Percentiles rank a stretch among this genome's conserved stretches.
Conservation (phyloP, 2,113 vertebrate genomes). For the Uria lomvia region DNA sequence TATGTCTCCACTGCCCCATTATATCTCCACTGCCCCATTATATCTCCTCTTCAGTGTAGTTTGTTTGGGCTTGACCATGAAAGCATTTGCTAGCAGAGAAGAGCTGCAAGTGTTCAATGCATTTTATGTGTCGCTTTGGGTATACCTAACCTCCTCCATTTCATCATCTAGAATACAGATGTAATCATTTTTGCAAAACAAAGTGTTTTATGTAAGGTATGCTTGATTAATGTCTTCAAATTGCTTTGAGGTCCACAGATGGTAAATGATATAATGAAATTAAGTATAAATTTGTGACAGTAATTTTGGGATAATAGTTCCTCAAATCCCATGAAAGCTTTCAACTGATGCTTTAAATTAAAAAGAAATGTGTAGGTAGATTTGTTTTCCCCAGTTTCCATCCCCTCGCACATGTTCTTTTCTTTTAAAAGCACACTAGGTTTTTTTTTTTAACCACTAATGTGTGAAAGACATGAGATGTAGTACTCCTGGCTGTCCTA, state of each 20-base stretch:
- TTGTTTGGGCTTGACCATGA: neutral
- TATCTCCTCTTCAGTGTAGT: neutral
- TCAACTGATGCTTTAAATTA: neutral
- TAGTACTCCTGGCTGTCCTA: neutral
- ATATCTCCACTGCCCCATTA: neutral
- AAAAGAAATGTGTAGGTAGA: neutral
- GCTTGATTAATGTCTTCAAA: neutral
- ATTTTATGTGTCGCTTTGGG: neutral
- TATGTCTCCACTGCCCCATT: neutral
- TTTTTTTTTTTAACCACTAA: neutral
- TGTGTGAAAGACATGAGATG: neutral
- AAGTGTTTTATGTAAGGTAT: neutral
- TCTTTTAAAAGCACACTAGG: neutral
- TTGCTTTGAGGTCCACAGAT: neutral
- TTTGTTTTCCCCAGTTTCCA: neutral
- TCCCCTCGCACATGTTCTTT: neutral
- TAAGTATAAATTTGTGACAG: neutral
- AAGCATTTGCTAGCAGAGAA: neutral
- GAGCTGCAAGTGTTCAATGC: neutral
- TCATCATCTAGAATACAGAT: neutral
- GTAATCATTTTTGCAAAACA: neutral
- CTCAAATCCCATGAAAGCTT: neutral
- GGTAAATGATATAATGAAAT: neutral
- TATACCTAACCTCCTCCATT: neutral
- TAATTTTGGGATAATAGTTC: neutral